phyloP scores from a whole-genome alignment of 2,797 vertebrate species.

The Propithecus perrieri region DNA sequence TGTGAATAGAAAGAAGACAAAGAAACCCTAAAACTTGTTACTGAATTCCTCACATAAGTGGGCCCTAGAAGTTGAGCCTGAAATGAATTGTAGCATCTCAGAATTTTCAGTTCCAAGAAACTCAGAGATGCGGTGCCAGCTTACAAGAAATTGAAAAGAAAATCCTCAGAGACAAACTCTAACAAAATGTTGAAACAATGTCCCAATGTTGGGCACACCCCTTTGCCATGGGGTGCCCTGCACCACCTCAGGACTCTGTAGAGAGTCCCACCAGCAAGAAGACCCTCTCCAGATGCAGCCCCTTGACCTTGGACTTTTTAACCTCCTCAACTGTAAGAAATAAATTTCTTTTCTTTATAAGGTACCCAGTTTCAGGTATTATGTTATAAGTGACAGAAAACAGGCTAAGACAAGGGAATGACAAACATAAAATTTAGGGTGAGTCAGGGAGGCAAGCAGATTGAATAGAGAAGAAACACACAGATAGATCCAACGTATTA shows the following conservation, averaged over 20 bases:
- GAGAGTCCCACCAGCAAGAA: too few relatives aligned
- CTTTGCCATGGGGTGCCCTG: too few relatives aligned
- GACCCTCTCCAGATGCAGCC: too few relatives aligned
- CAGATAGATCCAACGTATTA: background rate
- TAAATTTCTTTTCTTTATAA: background rate
- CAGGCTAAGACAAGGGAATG: background rate
- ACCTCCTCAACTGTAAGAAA: too few relatives aligned
- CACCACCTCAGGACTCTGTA: too few relatives aligned
- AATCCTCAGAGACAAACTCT: background rate
- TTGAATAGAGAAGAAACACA: background rate
- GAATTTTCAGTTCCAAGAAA: background rate
- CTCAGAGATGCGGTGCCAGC: background rate
- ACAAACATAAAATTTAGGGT: background rate
- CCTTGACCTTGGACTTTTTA: too few relatives aligned
- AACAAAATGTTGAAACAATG: background rate
- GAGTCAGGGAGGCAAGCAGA: background rate
- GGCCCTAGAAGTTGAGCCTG: background rate
- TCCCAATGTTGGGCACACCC: background rate
- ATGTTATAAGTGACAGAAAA: background rate
- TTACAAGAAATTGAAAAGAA: slow-evolving; percentile 23
- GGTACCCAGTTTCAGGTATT: background rate
- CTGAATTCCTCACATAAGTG: background rate
- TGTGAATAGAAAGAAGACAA: background rate
- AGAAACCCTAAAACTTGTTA: background rate
- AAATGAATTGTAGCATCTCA: background rate